These are phyloP conservation scores for Penaeus monodon DNA, from an alignment of 2,888 invertebrate genomes.

Conservation along the genomic window DNA sequence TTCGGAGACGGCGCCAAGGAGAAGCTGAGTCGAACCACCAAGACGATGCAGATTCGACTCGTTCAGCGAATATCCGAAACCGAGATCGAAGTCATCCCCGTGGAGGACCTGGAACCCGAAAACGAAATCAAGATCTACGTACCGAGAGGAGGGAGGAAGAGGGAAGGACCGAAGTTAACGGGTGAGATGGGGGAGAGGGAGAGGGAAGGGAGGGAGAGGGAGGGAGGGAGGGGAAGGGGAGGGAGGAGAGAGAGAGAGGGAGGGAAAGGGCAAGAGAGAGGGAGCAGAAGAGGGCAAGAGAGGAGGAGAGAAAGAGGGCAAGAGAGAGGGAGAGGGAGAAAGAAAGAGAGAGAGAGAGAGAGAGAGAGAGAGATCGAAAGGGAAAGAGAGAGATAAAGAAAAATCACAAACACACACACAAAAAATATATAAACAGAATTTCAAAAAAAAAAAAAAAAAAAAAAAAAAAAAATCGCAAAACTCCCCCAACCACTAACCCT, in stretches of 20 bases:
- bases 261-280: not conserved
- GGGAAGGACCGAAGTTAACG: not conserved
- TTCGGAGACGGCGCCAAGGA: slow-evolving; percentile 27
- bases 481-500: not conserved
- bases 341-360: not conserved
- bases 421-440: too few species aligned
- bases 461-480: not conserved
- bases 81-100: slow-evolving; percentile 22
- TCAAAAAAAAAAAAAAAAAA: not conserved
- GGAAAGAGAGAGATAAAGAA: too few species aligned
- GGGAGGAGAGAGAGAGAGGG: not conserved
- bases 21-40: slow-evolving; percentile 2
- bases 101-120: slow-evolving; percentile 18
- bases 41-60: slow-evolving; percentile 27
- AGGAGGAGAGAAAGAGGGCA: not conserved
- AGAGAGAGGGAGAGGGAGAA: not conserved
- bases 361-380: too few species aligned
- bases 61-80: not conserved
- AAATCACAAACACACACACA: too few species aligned
- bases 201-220: not conserved
- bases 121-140: slow-evolving; percentile 14
- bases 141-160: slow-evolving; percentile 23
- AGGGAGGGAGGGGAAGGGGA: not conserved
- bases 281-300: too few species aligned
- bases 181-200: not conserved